A percentile compares a stretch with the other conserved stretches of the same genome.
These are phyloP conservation scores for Cotesia congregata DNA, from an alignment of 2,888 invertebrate species.

Conservation along the genomic window DNA sequence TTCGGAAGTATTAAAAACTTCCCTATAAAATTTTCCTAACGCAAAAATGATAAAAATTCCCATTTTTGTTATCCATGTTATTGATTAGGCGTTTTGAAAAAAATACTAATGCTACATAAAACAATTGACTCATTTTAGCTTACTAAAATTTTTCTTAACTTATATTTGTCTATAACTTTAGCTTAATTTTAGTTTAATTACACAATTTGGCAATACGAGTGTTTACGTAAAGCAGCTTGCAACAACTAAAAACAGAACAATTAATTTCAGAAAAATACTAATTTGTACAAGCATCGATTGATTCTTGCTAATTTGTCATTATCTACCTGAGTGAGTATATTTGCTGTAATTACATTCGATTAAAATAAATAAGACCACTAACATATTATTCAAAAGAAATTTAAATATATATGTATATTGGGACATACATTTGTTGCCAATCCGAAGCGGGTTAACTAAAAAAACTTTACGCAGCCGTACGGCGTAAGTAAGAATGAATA, in stretches of 20 bases:
- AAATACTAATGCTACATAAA: too few relatives aligned
- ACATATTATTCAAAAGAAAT: conserved; percentile 14
- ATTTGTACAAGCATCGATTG: conserved; percentile 20
- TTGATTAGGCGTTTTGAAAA: too few relatives aligned
- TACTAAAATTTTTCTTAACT: too few relatives aligned
- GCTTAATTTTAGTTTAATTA: too few relatives aligned
- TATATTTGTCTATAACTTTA: too few relatives aligned
- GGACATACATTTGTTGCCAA: neutral
- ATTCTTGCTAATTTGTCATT: conserved; percentile 4
- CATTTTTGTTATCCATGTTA: too few relatives aligned
- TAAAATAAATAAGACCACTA: conserved; percentile 24
- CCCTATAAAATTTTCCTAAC: too few relatives aligned
- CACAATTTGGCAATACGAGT: too few relatives aligned
- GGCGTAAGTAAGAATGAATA: conserved; percentile 33
- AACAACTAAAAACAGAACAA: neutral
- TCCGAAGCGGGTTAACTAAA: conserved; percentile 17
- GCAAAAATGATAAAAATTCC: too few relatives aligned
- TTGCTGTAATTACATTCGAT: conserved; percentile 32
- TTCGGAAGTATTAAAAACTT: too few relatives aligned
- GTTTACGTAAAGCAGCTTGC: neutral
- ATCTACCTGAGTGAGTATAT: neutral
- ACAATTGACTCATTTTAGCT: too few relatives aligned
- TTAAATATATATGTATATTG: conserved; percentile 13
- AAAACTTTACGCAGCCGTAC: conserved; percentile 26
- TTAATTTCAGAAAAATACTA: neutral